Conservation (phyloP, 2,113 vertebrate species). For the Myotis yumanensis region DNA sequence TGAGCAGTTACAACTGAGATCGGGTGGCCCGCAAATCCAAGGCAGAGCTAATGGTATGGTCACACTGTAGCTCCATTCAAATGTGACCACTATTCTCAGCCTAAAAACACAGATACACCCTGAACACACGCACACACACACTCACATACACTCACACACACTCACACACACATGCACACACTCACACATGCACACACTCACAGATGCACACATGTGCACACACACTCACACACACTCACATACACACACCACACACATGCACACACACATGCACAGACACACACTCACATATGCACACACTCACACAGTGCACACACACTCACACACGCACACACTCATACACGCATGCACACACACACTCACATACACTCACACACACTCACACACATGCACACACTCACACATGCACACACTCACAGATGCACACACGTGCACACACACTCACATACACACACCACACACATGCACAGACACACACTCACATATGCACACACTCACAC, state of each 20-base stretch:
- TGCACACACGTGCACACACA: accelerated
- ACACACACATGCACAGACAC: not conserved
- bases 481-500: not conserved
- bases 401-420: not conserved
- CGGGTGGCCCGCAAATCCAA: accelerated
- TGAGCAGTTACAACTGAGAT: not conserved
- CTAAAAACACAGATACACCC: not conserved
- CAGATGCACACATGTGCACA: no score
- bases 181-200: no score
- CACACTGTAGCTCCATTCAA: not conserved
- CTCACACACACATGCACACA: no score
- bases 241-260: no score
- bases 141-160: no score
- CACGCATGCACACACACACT: not conserved
- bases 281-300: accelerated
- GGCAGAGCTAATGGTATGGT: not conserved
- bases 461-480: not conserved
- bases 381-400: not conserved
- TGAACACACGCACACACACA: not conserved
- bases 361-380: no score
- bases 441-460: accelerated
- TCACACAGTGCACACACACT: not conserved
- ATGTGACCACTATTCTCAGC: not conserved
- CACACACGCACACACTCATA: no score
- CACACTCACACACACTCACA: no score